These are phyloP conservation scores for Threskiornis aethiopicus DNA, from an alignment of 2,797 vertebrate species.

Conservation along the genomic window DNA sequence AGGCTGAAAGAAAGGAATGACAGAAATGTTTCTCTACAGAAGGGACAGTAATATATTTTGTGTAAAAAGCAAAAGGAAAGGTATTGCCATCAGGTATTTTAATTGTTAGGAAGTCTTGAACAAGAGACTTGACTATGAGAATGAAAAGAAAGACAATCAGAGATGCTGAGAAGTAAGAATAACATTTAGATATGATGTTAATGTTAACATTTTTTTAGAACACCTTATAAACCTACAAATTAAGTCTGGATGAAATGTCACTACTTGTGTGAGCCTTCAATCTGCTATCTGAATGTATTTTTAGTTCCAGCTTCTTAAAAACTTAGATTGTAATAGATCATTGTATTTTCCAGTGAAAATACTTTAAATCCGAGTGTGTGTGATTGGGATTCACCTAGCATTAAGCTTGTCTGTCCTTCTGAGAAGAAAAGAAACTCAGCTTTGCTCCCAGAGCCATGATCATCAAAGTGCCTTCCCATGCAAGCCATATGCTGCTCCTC, in stretches of 20 bases:
- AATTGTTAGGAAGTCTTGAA: not conserved
- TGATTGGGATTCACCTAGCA: not conserved
- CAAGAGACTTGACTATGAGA: not conserved
- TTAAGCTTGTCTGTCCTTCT: not conserved
- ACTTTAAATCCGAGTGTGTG: not conserved
- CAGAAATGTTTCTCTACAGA: not conserved
- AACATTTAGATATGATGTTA: not conserved
- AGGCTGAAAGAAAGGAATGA: not conserved
- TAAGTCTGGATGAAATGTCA: not conserved
- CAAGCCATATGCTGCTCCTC: not conserved
- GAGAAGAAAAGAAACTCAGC: not conserved
- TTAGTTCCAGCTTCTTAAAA: not conserved
- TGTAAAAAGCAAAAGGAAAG: not conserved
- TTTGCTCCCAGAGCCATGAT: not conserved
- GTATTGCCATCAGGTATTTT: not conserved
- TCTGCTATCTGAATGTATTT: not conserved
- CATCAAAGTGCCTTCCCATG: not conserved
- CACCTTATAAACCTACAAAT: not conserved
- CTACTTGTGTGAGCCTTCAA: not conserved
- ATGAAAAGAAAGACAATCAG: not conserved
- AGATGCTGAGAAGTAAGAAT: not conserved
- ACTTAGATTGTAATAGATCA: not conserved
- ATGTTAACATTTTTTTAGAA: not conserved
- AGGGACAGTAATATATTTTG: not conserved
- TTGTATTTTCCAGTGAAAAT: not conserved